These are phyloP conservation scores for Thinocorus orbignyianus DNA, from an alignment of 2,113 vertebrate species.

Conservation along the genomic window DNA sequence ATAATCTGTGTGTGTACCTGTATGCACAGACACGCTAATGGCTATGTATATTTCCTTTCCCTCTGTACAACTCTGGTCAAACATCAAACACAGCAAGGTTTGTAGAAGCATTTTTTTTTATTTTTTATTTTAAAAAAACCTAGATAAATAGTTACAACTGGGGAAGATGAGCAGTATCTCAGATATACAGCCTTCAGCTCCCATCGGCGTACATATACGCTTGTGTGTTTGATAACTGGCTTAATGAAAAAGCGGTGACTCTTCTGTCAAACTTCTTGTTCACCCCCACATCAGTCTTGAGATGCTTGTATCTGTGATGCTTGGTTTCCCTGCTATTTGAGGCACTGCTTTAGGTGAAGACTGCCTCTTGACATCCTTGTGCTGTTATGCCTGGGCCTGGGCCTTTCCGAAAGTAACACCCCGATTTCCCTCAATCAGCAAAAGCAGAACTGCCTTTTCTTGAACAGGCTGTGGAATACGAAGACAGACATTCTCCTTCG, in stretches of 20 bases:
- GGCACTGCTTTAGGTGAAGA: neutral
- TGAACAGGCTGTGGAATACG: constrained; percentile 74
- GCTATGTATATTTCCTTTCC: neutral
- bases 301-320: neutral
- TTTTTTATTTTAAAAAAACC: too few relatives aligned
- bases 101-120: neutral
- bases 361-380: neutral
- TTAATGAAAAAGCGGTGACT: neutral
- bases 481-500: constrained; percentile 24
- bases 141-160: neutral
- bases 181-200: neutral
- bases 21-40: neutral
- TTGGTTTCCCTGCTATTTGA: neutral
- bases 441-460: neutral
- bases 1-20: neutral
- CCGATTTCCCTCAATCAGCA: neutral
- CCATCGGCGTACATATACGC: too few relatives aligned
- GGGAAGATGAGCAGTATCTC: neutral
- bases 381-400: neutral
- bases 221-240: neutral
- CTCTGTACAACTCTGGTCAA: neutral
- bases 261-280: neutral
- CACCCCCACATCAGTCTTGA: neutral
- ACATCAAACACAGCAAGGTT: neutral
- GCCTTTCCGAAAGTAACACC: neutral